These are phyloP conservation scores for Buathra laborator DNA, from an alignment of 2,888 invertebrate genomes.

Conservation along the genomic window DNA sequence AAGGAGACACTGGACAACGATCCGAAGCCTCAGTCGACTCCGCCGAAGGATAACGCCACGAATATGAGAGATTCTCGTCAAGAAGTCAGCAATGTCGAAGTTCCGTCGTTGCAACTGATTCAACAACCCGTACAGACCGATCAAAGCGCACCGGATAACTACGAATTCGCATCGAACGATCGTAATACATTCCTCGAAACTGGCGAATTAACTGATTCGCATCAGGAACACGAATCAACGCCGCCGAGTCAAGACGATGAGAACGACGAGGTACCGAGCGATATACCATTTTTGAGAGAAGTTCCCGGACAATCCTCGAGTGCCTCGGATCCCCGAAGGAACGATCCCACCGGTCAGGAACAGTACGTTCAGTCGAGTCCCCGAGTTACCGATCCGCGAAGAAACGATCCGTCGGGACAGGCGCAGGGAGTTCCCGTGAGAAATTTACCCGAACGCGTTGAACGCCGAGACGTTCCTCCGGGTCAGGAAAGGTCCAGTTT, in stretches of 20 bases:
- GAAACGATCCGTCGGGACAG: constrained; percentile 83
- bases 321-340: constrained; percentile 81
- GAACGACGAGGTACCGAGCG: constrained; percentile 83
- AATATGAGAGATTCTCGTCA: constrained; percentile 76
- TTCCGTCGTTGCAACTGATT: constrained; percentile 74
- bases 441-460: constrained; percentile 76
- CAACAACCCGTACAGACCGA: constrained; percentile 43
- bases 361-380: constrained; percentile 75
- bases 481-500: constrained; percentile 77
- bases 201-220: constrained; percentile 84
- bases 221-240: constrained; percentile 81
- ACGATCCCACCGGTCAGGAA: constrained; percentile 84
- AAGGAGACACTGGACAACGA: constrained; percentile 83
- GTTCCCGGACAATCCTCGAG: constrained; percentile 84
- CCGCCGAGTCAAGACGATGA: constrained; percentile 83
- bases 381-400: constrained; percentile 79
- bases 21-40: constrained; percentile 73
- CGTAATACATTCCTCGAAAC: constrained; percentile 84
- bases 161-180: constrained; percentile 84
- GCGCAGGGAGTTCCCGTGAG: constrained; percentile 74
- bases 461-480: constrained; percentile 78
- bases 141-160: constrained; percentile 80
- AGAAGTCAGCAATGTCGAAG: constrained; percentile 80
- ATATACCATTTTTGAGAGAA: constrained; percentile 83
- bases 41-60: constrained; percentile 69